A percentile compares a stretch with the other conserved stretches of the same genome.
Conservation (phyloP, 2,888 invertebrate species). For the Sinohyriopsis cumingii region DNA sequence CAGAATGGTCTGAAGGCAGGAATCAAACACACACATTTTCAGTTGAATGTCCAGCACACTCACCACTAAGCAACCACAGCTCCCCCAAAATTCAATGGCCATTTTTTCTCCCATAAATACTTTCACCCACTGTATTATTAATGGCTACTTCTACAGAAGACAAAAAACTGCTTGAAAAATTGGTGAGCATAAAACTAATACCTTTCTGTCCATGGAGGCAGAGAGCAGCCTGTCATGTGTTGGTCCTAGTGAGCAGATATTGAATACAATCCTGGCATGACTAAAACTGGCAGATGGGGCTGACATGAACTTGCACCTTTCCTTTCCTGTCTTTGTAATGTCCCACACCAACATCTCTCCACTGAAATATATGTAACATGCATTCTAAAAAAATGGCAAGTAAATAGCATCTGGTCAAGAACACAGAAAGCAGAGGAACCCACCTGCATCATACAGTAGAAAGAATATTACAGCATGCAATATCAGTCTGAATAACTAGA, state of each 20-base stretch:
- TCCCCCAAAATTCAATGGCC: not conserved
- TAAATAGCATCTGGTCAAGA: not conserved
- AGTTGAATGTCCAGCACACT: not conserved
- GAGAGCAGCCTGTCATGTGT: slow-evolving; percentile 47
- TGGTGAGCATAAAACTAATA: slow-evolving; percentile 16
- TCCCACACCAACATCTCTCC: slow-evolving; percentile 80
- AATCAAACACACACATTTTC: too few species aligned
- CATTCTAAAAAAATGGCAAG: not conserved
- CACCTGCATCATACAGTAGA: too few species aligned
- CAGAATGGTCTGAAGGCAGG: too few species aligned
- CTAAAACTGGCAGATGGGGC: slow-evolving; percentile 20
- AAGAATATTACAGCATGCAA: not conserved
- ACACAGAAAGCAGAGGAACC: not conserved
- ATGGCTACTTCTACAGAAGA: too few species aligned
- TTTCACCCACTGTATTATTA: too few species aligned
- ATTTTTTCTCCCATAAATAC: too few species aligned
- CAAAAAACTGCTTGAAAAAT: too few species aligned
- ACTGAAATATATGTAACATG: slow-evolving; percentile 58
- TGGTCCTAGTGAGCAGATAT: slow-evolving; percentile 73
- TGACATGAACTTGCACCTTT: slow-evolving; percentile 44
- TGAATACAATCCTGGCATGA: slow-evolving; percentile 79
- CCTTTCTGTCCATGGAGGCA: slow-evolving; percentile 69
- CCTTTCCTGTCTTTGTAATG: slow-evolving; percentile 69
- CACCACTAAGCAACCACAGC: not conserved
- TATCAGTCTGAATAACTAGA: not conserved